These are phyloP conservation scores for Drosophila neonasuta DNA, from an alignment of 2,888 invertebrate species.

Conservation along the genomic window DNA sequence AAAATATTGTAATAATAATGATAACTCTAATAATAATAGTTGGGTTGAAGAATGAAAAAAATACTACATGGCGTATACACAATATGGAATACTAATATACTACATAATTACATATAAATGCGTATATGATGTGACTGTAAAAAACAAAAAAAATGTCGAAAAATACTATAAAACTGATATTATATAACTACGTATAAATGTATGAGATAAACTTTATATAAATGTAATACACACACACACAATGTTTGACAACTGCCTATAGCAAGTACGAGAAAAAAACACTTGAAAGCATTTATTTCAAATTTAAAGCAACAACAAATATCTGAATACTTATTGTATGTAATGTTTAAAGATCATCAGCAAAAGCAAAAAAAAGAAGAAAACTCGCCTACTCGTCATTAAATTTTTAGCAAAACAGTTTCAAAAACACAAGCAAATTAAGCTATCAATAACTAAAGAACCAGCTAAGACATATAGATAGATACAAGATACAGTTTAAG, in stretches of 20 bases:
- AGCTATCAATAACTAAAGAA: constrained; percentile 24
- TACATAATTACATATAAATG: constrained; percentile 15
- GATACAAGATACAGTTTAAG: constrained; percentile 10
- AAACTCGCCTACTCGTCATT: constrained; percentile 73
- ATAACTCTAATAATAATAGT: constrained; percentile 30
- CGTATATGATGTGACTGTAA: constrained; percentile 64
- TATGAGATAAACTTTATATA: constrained; percentile 53
- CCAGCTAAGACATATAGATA: constrained; percentile 21
- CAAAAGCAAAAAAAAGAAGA: constrained; percentile 4
- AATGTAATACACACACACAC: constrained; percentile 35
- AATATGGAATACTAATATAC: constrained; percentile 40
- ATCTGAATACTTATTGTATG: constrained; percentile 34
- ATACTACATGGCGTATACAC: constrained; percentile 31
- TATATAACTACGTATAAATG: constrained; percentile 52
- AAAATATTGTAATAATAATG: constrained; percentile 57
- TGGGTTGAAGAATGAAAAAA: constrained; percentile 24
- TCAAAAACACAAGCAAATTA: constrained; percentile 28
- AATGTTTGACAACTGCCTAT: constrained; percentile 67
- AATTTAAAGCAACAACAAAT: constrained; percentile 15
- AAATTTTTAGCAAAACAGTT: constrained; percentile 52
- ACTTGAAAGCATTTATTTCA: constrained; percentile 67
- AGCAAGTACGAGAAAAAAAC: constrained; percentile 48
- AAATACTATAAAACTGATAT: constrained; percentile 63
- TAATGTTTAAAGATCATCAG: constrained; percentile 39
- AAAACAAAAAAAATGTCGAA: constrained; percentile 1